Evolutionary conservation across 2,888 invertebrate genomes (phyloP).

Genomic region (Julus scanicus): DNA sequence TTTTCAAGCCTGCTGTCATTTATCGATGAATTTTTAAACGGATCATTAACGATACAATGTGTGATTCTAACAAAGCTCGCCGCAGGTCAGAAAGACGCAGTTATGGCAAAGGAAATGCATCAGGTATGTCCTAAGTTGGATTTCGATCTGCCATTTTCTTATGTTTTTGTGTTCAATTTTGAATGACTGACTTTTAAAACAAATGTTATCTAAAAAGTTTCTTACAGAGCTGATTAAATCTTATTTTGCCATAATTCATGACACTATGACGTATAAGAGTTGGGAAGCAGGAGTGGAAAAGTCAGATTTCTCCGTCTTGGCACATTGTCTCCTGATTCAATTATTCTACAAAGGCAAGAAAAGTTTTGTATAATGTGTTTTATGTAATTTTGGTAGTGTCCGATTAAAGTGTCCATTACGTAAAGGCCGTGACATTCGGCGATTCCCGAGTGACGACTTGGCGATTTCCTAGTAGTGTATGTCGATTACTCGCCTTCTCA

Average conservation of each 20-base stretch:
- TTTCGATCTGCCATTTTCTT: background rate
- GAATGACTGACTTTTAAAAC: background rate
- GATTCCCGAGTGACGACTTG: no score
- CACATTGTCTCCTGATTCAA: background rate
- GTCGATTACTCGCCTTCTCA: no score
- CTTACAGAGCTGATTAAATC: slow-evolving; percentile 20
- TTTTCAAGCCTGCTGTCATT: slow-evolving; percentile 26
- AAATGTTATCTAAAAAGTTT: slow-evolving; percentile 21
- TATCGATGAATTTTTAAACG: slow-evolving; percentile 21
- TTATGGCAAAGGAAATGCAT: slow-evolving; percentile 30
- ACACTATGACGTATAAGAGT: background rate
- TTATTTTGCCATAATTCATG: slow-evolving; percentile 15
- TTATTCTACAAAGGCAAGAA: slow-evolving; percentile 41
- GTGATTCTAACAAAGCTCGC: background rate
- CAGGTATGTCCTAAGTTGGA: background rate
- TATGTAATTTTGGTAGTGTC: background rate
- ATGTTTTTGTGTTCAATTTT: background rate
- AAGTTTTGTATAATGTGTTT: slow-evolving; percentile 4
- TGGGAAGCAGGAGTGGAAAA: slow-evolving; percentile 48
- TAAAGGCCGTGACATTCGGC: no score
- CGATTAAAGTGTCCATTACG: no score
- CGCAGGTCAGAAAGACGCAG: background rate
- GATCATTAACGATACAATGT: background rate
- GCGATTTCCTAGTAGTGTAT: no score
- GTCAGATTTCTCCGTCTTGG: background rate